These are phyloP conservation scores for Lasioglossum morio DNA, from an alignment of 2,888 invertebrate species.

Conservation along the genomic window DNA sequence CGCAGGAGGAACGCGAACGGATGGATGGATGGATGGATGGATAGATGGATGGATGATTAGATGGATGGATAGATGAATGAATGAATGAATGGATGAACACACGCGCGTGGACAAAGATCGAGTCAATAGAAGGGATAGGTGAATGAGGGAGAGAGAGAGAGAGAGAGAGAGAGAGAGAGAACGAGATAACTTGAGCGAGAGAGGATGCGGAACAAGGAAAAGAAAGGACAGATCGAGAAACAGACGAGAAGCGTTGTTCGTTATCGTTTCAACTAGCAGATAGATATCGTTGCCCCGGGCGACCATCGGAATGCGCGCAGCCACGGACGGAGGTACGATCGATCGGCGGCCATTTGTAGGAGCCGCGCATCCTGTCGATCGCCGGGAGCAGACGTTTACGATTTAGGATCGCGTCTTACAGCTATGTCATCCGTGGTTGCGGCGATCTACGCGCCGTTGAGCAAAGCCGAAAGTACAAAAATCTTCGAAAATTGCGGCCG, in stretches of 20 bases:
- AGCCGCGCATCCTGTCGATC: constrained; percentile 29
- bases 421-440: constrained; percentile 18
- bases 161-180: not conserved
- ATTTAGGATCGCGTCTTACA: constrained; percentile 31
- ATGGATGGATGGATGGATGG: constrained; percentile 7
- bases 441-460: constrained; percentile 66
- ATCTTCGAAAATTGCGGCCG: constrained; percentile 33
- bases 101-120: not conserved
- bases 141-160: not conserved
- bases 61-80: too few species aligned
- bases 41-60: constrained; percentile 9
- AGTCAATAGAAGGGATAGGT: not conserved
- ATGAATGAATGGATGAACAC: constrained; percentile 21
- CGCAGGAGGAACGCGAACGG: constrained; percentile 11
- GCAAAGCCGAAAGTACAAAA: constrained; percentile 71
- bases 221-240: not conserved
- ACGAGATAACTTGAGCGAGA: not conserved
- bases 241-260: constrained; percentile 9
- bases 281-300: constrained; percentile 6
- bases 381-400: not conserved
- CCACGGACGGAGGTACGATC: constrained; percentile 18
- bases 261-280: not conserved
- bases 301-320: constrained; percentile 27
- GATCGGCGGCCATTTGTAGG: constrained; percentile 8
- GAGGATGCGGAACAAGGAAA: not conserved